Evolutionary conservation across 2,113 vertebrate species (phyloP).

Genomic region (Erinaceus europaeus): DNA sequence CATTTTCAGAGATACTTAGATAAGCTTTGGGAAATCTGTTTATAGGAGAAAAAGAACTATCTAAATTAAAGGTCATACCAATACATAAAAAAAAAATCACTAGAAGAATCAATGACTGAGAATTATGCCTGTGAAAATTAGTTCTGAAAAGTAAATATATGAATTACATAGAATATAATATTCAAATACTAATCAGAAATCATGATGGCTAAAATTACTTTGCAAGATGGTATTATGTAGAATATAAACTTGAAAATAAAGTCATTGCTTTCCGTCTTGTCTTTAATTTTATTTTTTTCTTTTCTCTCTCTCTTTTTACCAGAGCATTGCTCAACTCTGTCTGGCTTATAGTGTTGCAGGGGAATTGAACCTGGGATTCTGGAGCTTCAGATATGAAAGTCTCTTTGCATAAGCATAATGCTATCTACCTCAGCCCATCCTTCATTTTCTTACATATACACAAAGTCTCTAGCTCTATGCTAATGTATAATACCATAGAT

Average conservation of each 20-base stretch:
- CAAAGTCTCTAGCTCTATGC: too few species aligned
- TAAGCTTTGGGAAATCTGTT: background rate
- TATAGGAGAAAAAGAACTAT: background rate
- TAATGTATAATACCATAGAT: too few species aligned
- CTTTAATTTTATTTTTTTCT: too few species aligned
- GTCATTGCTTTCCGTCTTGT: background rate
- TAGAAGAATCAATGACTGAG: background rate
- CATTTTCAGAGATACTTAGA: background rate
- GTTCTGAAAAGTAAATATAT: background rate
- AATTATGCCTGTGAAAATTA: background rate
- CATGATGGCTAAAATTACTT: background rate
- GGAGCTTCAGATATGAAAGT: too few species aligned
- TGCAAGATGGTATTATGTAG: background rate
- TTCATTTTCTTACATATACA: too few species aligned
- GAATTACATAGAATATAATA: background rate
- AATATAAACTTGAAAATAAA: slow-evolving; percentile 29
- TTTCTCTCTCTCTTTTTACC: too few species aligned
- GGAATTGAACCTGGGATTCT: too few species aligned
- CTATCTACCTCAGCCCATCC: too few species aligned
- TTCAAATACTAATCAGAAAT: background rate
- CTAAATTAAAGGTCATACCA: background rate
- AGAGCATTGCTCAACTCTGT: too few species aligned
- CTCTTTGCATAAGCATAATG: too few species aligned
- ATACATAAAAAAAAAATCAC: background rate
- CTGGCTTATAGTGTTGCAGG: too few species aligned